These are phyloP conservation scores for Sesia apiformis DNA, from an alignment of 2,888 invertebrate genomes.

Conservation along the genomic window DNA sequence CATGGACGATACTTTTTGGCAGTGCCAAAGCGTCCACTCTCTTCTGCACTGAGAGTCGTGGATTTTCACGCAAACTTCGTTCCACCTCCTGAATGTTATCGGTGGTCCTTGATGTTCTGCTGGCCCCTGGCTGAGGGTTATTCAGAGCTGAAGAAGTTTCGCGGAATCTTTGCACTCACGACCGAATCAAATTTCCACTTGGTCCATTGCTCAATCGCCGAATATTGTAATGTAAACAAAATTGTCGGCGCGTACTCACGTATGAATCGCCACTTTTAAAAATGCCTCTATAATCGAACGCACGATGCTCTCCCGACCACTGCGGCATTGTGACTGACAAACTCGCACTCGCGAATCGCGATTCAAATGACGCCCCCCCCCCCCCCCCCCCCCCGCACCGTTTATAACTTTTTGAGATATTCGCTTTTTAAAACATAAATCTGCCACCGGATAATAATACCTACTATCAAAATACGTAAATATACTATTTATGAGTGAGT, in stretches of 20 bases:
- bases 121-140: slow-evolving; percentile 8
- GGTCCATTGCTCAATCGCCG: not conserved
- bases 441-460: too few species aligned
- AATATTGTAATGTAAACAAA: not conserved
- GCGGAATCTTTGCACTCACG: not conserved
- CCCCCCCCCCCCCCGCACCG: too few species aligned
- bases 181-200: not conserved
- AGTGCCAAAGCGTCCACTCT: not conserved
- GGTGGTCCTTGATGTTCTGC: not conserved
- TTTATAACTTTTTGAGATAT: too few species aligned
- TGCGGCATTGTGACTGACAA: too few species aligned
- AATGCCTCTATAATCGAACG: too few species aligned
- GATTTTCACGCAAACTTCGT: not conserved
- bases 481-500: too few species aligned
- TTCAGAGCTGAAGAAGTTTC: slow-evolving; percentile 3
- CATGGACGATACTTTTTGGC: slow-evolving; percentile 4
- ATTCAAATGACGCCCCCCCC: too few species aligned
- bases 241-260: not conserved
- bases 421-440: too few species aligned
- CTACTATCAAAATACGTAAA: too few species aligned
- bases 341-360: too few species aligned
- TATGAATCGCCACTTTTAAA: not conserved
- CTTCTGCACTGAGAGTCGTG: not conserved
- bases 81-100: not conserved
- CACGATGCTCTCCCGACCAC: too few species aligned